Evolutionary conservation across 2,797 vertebrate species (phyloP).

Genomic region (Streptopelia turtur): DNA sequence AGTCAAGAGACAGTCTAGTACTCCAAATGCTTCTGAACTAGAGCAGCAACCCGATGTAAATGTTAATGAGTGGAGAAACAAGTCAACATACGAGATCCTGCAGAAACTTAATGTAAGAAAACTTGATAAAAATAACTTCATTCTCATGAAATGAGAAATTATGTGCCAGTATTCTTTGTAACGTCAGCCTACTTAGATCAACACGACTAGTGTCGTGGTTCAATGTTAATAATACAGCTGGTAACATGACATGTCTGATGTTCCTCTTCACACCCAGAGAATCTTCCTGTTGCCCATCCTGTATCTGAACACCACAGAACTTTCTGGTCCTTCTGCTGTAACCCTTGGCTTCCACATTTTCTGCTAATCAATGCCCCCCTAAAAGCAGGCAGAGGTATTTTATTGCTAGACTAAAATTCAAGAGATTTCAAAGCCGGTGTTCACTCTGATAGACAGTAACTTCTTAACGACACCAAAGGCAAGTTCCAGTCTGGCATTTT

Average conservation of each 20-base stretch:
- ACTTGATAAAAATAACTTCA: background rate
- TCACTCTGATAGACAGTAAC: background rate
- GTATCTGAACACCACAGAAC: background rate
- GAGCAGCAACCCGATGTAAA: constrained; percentile 90
- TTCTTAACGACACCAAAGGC: background rate
- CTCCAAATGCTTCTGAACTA: constrained; percentile 85
- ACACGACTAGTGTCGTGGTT: background rate
- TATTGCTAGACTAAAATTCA: background rate
- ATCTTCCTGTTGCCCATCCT: background rate
- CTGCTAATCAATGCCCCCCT: background rate
- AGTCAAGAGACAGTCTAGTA: constrained; percentile 95
- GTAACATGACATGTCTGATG: background rate
- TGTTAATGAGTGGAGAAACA: constrained; percentile 86
- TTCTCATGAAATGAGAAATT: background rate
- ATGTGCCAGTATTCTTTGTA: background rate
- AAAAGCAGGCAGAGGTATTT: background rate
- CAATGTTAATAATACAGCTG: background rate
- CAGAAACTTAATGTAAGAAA: constrained; percentile 91
- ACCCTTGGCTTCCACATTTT: background rate
- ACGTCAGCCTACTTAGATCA: background rate
- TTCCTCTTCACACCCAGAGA: background rate
- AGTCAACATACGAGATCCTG: constrained; percentile 87
- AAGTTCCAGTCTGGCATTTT: background rate
- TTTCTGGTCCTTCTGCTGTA: background rate
- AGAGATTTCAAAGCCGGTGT: background rate